Conservation (phyloP, 2,888 invertebrate genomes). For the Phragmatobia fuliginosa region DNA sequence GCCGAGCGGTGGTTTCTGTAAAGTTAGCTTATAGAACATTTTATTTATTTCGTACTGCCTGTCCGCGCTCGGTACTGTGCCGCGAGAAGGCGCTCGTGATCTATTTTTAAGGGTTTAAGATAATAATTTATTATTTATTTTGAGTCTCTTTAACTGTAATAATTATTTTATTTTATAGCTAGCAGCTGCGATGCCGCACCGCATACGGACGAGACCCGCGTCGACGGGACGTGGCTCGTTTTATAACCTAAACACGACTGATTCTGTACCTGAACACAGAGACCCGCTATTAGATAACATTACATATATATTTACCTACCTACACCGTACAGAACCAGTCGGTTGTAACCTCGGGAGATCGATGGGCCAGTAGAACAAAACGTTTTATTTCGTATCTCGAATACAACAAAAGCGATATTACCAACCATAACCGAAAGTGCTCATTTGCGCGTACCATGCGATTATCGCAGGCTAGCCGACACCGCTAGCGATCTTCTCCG, state of each 20-base stretch:
- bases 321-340: conserved; percentile 62
- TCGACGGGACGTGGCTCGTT: conserved; percentile 80
- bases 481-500: conserved; percentile 66
- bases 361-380: conserved; percentile 54
- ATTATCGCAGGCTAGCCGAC: conserved; percentile 55
- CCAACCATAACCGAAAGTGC: conserved; percentile 51
- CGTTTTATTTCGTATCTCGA: conserved; percentile 44
- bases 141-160: conserved; percentile 86
- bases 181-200: conserved; percentile 83
- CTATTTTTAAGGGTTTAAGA: conserved; percentile 86
- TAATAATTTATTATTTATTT: conserved; percentile 87
- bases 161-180: conserved; percentile 80
- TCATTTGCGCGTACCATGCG: conserved; percentile 54
- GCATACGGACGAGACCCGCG: conserved; percentile 82
- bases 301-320: conserved; percentile 21
- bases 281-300: conserved; percentile 32
- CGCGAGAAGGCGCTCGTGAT: conserved; percentile 87
- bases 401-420: conserved; percentile 42
- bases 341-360: conserved; percentile 66
- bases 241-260: conserved; percentile 60
- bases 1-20: conserved; percentile 86
- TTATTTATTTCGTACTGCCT: conserved; percentile 86
- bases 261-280: conserved; percentile 56
- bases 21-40: conserved; percentile 85
- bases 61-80: conserved; percentile 85